These are phyloP conservation scores for Heliconius himera DNA, from an alignment of 1,140 invertebrate species.

Conservation along the genomic window DNA sequence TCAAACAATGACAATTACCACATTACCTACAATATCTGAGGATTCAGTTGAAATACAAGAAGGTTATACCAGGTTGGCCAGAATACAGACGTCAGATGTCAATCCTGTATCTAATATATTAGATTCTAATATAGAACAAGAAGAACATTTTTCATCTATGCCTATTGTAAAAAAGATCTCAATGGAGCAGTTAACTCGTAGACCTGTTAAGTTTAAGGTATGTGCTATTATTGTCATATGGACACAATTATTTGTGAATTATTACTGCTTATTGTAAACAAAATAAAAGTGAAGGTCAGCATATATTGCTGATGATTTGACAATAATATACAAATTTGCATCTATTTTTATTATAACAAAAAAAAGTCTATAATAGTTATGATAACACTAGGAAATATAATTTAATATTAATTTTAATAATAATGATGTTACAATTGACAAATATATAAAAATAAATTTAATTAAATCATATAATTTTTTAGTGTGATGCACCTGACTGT, in stretches of 20 bases:
- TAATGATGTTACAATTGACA: neutral
- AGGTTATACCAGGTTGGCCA: neutral
- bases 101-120: neutral
- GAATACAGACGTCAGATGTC: neutral
- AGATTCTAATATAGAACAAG: constrained; percentile 18
- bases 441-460: neutral
- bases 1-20: constrained; percentile 10
- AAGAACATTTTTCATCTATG: constrained; percentile 21
- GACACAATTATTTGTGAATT: too few relatives aligned
- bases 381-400: too few relatives aligned
- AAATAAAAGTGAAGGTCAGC: too few relatives aligned
- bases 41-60: constrained; percentile 3
- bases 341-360: neutral
- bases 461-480: constrained; percentile 26
- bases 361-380: too few relatives aligned
- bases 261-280: too few relatives aligned
- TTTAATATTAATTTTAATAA: neutral
- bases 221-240: too few relatives aligned
- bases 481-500: constrained; percentile 76
- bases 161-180: constrained; percentile 36
- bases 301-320: too few relatives aligned
- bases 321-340: constrained; percentile 3
- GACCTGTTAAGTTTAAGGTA: constrained; percentile 59
- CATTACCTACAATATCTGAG: neutral
- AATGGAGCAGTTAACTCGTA: constrained; percentile 45